These are phyloP conservation scores for Perodicticus potto DNA, from an alignment of 2,797 vertebrate genomes.

Conservation along the genomic window DNA sequence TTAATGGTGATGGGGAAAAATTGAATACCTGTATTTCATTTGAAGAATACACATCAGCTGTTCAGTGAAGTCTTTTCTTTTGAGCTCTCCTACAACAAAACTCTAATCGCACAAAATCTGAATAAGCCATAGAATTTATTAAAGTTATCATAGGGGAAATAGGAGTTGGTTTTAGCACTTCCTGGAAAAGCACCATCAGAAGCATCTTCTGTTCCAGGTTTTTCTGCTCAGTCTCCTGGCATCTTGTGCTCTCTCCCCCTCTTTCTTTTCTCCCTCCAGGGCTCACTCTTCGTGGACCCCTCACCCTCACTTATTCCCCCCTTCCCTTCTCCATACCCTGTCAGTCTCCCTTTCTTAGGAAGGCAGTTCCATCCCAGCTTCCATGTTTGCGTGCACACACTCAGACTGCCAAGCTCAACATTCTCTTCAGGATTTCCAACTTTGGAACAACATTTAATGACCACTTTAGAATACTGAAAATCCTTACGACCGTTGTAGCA, in stretches of 20 bases:
- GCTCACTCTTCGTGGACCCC: neutral
- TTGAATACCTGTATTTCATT: neutral
- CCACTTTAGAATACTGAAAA: neutral
- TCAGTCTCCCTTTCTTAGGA: neutral
- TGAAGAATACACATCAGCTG: neutral
- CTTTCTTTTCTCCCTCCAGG: neutral
- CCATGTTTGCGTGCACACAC: neutral
- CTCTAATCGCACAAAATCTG: neutral
- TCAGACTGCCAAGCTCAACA: neutral
- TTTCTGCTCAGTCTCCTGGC: neutral
- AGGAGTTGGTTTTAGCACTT: neutral
- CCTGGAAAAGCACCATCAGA: neutral
- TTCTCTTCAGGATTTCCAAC: neutral
- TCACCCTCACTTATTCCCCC: neutral
- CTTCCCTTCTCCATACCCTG: neutral
- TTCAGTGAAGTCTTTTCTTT: constrained; percentile 14
- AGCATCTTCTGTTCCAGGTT: neutral
- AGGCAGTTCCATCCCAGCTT: neutral
- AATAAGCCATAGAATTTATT: neutral
- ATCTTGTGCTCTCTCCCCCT: neutral
- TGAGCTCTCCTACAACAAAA: constrained; percentile 5
- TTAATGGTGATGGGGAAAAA: neutral
- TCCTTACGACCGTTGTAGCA: neutral
- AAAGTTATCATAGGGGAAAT: neutral
- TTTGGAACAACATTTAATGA: neutral